Percentiles rank a stretch among this genome's conserved stretches.
Conservation (phyloP, 2,797 vertebrate genomes). For the Leucoraja ocellata region DNA sequence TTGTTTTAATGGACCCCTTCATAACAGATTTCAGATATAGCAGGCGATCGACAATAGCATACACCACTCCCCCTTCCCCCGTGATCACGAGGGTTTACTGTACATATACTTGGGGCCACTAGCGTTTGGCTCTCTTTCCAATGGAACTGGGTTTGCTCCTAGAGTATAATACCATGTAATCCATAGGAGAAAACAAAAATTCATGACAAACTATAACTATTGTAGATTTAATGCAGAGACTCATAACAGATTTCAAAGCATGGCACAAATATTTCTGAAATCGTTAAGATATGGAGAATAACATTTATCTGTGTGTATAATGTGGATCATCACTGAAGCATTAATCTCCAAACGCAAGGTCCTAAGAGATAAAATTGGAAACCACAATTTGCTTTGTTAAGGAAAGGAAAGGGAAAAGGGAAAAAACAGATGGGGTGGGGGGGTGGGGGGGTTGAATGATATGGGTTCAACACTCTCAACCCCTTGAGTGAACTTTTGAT, state of each 20-base stretch:
- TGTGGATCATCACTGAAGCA: neutral
- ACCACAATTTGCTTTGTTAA: neutral
- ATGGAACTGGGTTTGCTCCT: neutral
- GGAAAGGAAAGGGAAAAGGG: neutral
- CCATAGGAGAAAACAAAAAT: neutral
- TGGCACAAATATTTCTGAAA: neutral
- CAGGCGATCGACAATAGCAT: too few relatives aligned
- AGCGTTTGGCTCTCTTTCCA: neutral
- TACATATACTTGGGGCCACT: neutral
- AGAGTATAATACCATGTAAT: neutral
- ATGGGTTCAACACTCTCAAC: neutral
- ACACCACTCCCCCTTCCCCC: too few relatives aligned
- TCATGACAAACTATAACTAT: neutral
- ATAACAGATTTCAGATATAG: too few relatives aligned
- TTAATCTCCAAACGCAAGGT: neutral
- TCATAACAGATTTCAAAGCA: neutral
- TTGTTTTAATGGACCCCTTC: too few relatives aligned
- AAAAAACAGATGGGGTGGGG: too few relatives aligned
- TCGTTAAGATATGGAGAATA: neutral
- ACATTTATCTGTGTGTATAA: neutral
- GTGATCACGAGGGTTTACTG: too few relatives aligned
- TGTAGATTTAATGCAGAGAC: neutral
- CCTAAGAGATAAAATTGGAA: neutral
- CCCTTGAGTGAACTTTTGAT: neutral
- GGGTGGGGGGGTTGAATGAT: too few relatives aligned